Evolutionary conservation across 92 coral and sea anemone species (phyloP).

Genomic region (Desmophyllum pertusum): DNA sequence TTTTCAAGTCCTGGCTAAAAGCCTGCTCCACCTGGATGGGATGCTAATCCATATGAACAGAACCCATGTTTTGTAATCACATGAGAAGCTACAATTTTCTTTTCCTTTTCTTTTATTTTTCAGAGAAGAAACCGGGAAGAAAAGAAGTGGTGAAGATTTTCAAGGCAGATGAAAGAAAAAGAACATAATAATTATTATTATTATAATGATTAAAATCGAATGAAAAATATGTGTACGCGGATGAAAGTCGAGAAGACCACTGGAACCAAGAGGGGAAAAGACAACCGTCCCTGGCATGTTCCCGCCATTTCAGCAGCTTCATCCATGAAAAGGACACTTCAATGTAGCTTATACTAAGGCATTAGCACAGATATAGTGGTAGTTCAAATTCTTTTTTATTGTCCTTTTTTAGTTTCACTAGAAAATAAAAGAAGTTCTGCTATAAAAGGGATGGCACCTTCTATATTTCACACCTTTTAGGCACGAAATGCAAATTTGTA

Average conservation of each 20-base stretch:
- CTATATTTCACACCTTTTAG: no score
- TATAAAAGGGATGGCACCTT: no score
- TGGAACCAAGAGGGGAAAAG: neutral
- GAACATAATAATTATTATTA: no score
- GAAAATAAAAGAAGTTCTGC: no score
- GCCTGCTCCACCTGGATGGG: no score
- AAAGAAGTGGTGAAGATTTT: constrained; percentile 80
- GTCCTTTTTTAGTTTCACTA: neutral
- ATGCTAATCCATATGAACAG: neutral
- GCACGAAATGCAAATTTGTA: no score
- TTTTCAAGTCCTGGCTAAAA: no score
- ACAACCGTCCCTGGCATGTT: neutral
- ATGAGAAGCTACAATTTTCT: neutral
- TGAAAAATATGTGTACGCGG: neutral
- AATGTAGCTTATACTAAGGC: neutral
- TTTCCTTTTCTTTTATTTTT: neutral
- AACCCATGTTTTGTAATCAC: neutral
- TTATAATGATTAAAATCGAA: neutral
- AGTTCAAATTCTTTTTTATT: neutral
- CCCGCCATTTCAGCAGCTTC: neutral
- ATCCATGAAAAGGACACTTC: neutral
- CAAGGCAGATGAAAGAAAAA: constrained; percentile 61
- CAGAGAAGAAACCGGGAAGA: constrained; percentile 74
- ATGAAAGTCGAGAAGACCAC: neutral
- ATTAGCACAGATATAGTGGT: neutral